Conservation (phyloP, 1,140 invertebrate genomes). For the Drosophila suzukii region DNA sequence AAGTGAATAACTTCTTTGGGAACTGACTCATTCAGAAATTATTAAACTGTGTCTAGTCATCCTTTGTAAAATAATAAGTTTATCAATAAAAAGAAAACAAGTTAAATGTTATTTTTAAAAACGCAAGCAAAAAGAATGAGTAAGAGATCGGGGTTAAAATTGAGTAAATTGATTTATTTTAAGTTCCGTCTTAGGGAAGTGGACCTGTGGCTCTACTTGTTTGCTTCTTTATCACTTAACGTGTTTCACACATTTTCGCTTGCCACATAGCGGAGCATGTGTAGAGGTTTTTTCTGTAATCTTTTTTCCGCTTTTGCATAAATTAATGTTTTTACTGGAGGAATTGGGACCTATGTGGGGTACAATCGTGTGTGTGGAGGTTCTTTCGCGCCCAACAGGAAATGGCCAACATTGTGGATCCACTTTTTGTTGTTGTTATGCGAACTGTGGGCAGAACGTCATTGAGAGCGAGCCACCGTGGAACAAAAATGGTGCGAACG, state of each 20-base stretch:
- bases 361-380: slow-evolving; percentile 7
- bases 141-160: not conserved
- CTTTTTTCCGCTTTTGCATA: slow-evolving; percentile 42
- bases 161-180: not conserved
- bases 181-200: not conserved
- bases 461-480: slow-evolving; percentile 32
- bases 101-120: not conserved
- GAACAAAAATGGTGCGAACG: slow-evolving; percentile 40
- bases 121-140: not conserved
- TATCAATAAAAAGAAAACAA: not conserved
- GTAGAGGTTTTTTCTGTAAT: slow-evolving; percentile 28
- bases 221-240: slow-evolving; percentile 65
- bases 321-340: slow-evolving; percentile 43
- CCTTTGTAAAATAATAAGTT: not conserved
- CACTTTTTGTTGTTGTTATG: slow-evolving; percentile 23
- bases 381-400: slow-evolving; percentile 65
- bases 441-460: slow-evolving; percentile 46
- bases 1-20: not conserved
- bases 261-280: slow-evolving; percentile 31
- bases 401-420: slow-evolving; percentile 49
- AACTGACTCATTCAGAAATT: not conserved
- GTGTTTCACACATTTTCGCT: slow-evolving; percentile 66
- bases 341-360: slow-evolving; percentile 9
- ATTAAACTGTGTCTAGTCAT: not conserved
- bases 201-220: slow-evolving; percentile 21